Evolutionary conservation across 2,113 vertebrate species (phyloP).

Genomic region (Pelecanus crispus): DNA sequence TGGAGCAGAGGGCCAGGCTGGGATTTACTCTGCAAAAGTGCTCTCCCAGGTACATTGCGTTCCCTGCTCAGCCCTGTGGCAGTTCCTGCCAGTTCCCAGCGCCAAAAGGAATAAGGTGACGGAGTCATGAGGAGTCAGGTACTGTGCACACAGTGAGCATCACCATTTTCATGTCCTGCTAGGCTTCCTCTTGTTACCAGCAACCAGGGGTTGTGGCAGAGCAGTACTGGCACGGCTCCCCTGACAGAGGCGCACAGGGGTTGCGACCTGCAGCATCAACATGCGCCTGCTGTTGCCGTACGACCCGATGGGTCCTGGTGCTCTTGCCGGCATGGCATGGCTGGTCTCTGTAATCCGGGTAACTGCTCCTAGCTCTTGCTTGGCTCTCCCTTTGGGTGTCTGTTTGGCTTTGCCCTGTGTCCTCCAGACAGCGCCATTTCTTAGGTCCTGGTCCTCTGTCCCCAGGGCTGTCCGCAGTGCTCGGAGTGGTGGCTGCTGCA

Average conservation of each 20-base stretch:
- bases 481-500: not conserved
- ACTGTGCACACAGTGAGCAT: accelerated
- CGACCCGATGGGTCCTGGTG: not conserved
- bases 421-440: not conserved
- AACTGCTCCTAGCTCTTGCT: too few species aligned
- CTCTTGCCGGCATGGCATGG: not conserved
- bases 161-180: not conserved
- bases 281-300: accelerated
- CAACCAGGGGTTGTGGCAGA: not conserved
- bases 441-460: not conserved
- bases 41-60: not conserved
- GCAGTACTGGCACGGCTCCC: not conserved
- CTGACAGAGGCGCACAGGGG: too few species aligned
- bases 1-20: not conserved
- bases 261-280: not conserved
- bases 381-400: not conserved
- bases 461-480: not conserved
- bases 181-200: not conserved
- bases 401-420: not conserved
- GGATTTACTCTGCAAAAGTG: not conserved
- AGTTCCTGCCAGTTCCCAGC: not conserved
- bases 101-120: accelerated
- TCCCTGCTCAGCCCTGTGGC: not conserved
- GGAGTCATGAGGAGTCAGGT: not conserved
- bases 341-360: not conserved